Conservation (phyloP, 2,113 vertebrate genomes). For the Arvicanthis niloticus region DNA sequence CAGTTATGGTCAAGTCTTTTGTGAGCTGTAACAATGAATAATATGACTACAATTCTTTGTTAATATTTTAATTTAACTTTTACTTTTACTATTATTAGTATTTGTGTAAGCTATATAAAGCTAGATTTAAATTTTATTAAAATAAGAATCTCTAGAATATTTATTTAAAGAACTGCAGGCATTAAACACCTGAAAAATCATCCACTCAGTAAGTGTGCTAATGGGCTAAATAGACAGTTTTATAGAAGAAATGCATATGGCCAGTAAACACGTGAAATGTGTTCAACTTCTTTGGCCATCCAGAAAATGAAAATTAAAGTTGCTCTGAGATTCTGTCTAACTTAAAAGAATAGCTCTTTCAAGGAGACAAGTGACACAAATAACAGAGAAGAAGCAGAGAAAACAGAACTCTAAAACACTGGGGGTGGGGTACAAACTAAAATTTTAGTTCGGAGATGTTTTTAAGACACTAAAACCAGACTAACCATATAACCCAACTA, state of each 20-base stretch:
- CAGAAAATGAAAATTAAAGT: background rate
- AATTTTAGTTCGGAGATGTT: background rate
- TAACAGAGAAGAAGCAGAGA: background rate
- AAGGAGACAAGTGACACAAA: background rate
- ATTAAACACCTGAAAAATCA: background rate
- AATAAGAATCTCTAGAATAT: background rate
- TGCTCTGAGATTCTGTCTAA: background rate
- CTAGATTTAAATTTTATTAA: background rate
- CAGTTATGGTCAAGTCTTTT: background rate
- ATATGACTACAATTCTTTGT: background rate
- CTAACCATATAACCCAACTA: background rate
- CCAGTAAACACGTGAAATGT: background rate
- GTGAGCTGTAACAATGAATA: background rate
- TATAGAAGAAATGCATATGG: background rate
- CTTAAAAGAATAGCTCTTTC: background rate
- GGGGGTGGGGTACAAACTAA: background rate
- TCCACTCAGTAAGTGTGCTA: background rate
- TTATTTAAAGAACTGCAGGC: background rate
- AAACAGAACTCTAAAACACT: background rate
- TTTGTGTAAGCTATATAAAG: background rate
- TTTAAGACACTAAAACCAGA: background rate
- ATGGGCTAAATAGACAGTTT: background rate
- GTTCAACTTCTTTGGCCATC: background rate
- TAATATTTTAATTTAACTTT: background rate
- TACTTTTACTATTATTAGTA: slow-evolving; percentile 5